Conservation (phyloP, 2,113 vertebrate species). For the Phoenicopterus ruber region DNA sequence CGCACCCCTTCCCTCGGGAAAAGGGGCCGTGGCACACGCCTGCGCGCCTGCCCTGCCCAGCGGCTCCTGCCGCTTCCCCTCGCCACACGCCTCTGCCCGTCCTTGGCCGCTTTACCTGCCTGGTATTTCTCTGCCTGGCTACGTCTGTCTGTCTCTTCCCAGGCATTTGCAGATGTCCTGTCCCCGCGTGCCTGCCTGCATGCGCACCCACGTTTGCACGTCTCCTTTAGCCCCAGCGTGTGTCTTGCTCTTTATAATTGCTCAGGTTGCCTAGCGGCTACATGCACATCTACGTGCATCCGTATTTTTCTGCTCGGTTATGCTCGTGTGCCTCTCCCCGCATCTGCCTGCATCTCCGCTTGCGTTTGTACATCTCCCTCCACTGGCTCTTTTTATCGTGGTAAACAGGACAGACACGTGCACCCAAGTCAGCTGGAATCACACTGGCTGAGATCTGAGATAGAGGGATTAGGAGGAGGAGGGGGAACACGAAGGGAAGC, state of each 20-base stretch:
- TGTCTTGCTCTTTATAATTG: background rate
- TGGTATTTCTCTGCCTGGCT: background rate
- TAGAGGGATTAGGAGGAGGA: background rate
- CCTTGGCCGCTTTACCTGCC: background rate
- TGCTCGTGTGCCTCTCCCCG: background rate
- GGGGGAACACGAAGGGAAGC: background rate
- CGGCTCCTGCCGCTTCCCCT: background rate
- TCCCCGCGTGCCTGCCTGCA: background rate
- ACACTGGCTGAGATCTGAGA: background rate
- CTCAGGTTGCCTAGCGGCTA: background rate
- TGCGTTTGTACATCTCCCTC: background rate
- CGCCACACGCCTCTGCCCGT: accelerated
- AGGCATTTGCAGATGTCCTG: background rate
- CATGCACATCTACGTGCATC: background rate
- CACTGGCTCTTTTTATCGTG: background rate
- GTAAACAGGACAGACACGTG: background rate
- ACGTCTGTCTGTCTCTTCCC: background rate
- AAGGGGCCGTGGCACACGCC: background rate
- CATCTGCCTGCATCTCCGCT: background rate
- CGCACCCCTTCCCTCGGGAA: background rate
- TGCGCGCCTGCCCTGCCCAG: accelerated
- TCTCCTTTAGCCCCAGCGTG: background rate
- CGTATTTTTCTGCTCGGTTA: background rate
- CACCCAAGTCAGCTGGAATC: background rate
- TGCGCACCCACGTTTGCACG: accelerated